Evolutionary conservation across 2,888 invertebrate genomes (phyloP), one percentile per base, ranked within the genome.

Genomic region (Synanthedon andrenaeformis): DNA sequence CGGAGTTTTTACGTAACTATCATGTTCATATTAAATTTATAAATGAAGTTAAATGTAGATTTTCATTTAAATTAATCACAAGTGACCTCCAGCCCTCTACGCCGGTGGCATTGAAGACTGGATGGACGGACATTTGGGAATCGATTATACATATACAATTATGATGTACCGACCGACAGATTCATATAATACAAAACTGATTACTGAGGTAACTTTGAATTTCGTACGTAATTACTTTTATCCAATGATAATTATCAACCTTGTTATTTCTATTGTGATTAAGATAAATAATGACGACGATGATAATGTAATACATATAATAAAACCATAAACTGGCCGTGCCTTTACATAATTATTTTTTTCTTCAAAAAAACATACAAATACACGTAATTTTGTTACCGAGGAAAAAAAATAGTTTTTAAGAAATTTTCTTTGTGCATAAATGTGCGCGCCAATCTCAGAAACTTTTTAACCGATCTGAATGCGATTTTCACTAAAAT

Each of bases 31-130:
- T 10, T 35, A 2, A 35, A 35, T 35, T 35, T 35, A 1, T 10
- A 13, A 45, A 14, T 45, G 45, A 45, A 14, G 5, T 45, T 45
- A 45, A 45, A 12, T 13, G 14, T 45, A 35, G 35, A 35, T 35
- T 35, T 10, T 35, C 3, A 35, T 35, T 35, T 35, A 35, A 35
- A 35, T 35, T 10, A 35, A 35, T 35, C 35, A 35, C 35, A 10
- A 8, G 0, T 35, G 35, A 35, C 35, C 35, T 49, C 8, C 62
- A 87, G 86, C 87, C 3, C 60, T 86, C 23, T 85, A 79, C 53
- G 86, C 86, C 0, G 86, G 86, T 11, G 86, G 86, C 3, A 79
- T 87, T 42, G 86, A 87, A 64, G 86, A 87, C 60, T 87, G 87
- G 86, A 73, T 85, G 2, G 85, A 86, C 55, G 79, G 86, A 2